Conservation (phyloP, 1,140 invertebrate genomes). For the Heliconius melpomene region DNA sequence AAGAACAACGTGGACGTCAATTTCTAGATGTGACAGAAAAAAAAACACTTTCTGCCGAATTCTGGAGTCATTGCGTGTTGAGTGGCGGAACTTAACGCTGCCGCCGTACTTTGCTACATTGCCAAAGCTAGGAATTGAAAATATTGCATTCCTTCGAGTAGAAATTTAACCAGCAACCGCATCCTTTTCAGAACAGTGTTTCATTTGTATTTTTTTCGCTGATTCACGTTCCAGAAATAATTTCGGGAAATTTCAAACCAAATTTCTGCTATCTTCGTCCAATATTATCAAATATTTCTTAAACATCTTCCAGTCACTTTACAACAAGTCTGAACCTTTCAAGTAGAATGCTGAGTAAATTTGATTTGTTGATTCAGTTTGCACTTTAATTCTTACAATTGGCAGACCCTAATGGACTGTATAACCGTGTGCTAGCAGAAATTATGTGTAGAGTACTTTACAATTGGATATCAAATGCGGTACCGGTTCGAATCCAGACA, state of each 20-base stretch:
- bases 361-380: conserved; percentile 55
- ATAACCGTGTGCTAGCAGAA: neutral
- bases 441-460: neutral
- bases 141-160: neutral
- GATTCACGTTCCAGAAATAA: neutral
- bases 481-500: no score
- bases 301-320: neutral
- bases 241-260: neutral
- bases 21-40: neutral
- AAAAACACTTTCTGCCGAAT: neutral
- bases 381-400: conserved; percentile 52
- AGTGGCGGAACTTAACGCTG: neutral
- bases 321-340: conserved; percentile 16
- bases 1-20: neutral
- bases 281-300: neutral
- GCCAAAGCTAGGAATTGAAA: neutral
- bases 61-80: neutral
- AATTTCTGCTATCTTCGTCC: no score
- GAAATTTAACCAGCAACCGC: neutral
- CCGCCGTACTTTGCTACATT: neutral
- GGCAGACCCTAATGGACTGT: conserved; percentile 40
- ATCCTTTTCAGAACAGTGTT: no score
- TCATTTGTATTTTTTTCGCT: no score
- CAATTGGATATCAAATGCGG: no score
- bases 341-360: conserved; percentile 39